Base-by-base conservation (phyloP, 2,113 vertebrate species). In the Ophiodon elongatus region DNA sequence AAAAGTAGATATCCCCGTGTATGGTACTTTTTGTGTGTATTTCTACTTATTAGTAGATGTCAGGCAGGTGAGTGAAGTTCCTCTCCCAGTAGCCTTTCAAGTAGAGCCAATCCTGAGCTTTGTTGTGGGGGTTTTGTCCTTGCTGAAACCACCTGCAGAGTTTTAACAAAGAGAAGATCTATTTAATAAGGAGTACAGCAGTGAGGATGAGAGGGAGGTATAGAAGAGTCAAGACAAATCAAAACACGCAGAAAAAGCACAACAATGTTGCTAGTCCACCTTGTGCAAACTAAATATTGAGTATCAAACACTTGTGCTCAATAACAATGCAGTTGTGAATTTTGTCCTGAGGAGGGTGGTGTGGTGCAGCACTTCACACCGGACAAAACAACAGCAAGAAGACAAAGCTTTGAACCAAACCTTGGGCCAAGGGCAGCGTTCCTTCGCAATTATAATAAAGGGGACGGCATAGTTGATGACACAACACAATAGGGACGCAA, bases 11-110 rank as follows among this genome's bases (percentile, higher is more conserved):
- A 29, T 56, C 60, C 25, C 41, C 11, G 41, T 77, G 25, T 77
- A 14, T 62, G 25, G 63, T 77, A 23, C n/a, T 52, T 39, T 43
- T 29, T 77, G 35, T 37, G 57, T 59, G 31, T 56, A 54, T 54
- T 71, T 85, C 19, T 85, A 57, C 69, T 43, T 82, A 2, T 97
- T 95, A 99, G 95, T 99, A 99, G 95, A 99, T 99, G 86, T 99
- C 97, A 83, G 97, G 97, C 86, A 98, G 93, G 79, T 96, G 96
- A 84, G 94, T 93, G 95, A 98, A 99, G 93, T 96, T 97, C 92
- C 98, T 96, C 92, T 98, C 97, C 98, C 98, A 99, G 95, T 99
- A 99, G 91, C 96, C 96, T 88, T 97, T 98, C 56, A 96, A 95
- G 92, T 96, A 99, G 85, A 99, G 95, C 98, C 98, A 99, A 94